Evolutionary conservation across 64 coral and sea anemone genomes (phyloP).

Genomic region (Actinia equina): DNA sequence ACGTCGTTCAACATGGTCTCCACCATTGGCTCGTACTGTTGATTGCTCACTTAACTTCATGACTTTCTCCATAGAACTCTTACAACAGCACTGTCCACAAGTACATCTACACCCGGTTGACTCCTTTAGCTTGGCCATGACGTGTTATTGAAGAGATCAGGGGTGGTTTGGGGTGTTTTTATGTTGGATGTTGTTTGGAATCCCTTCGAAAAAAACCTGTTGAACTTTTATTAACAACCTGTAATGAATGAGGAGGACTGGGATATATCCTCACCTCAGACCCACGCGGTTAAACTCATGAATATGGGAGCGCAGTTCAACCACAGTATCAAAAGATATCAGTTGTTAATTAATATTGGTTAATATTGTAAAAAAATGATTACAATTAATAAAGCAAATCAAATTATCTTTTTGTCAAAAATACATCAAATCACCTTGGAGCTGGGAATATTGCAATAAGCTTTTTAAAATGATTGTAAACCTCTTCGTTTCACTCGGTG

Average conservation of each 20-base stretch:
- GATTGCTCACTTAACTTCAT: not conserved
- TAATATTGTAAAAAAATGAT: too few relatives aligned
- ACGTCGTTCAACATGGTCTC: constrained; percentile 18
- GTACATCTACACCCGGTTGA: not conserved
- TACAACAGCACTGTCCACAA: constrained; percentile 14
- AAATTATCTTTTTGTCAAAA: too few relatives aligned
- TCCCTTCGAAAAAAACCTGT: not conserved
- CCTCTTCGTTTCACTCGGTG: too few relatives aligned
- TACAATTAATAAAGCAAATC: too few relatives aligned
- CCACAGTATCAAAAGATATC: too few relatives aligned
- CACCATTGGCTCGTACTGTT: constrained; percentile 18
- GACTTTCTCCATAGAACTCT: not conserved
- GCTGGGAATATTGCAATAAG: too few relatives aligned
- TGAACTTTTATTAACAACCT: not conserved
- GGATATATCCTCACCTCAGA: not conserved
- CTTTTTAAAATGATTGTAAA: too few relatives aligned
- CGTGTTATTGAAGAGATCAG: not conserved
- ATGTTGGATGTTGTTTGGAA: not conserved
- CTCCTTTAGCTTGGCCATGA: constrained; percentile 23
- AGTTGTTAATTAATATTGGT: too few relatives aligned
- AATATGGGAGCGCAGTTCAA: too few relatives aligned
- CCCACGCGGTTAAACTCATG: not conserved
- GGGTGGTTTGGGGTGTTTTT: not conserved
- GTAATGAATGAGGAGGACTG: not conserved
- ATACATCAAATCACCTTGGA: too few relatives aligned